Evolutionary conservation across 2,888 invertebrate species (phyloP), one percentile per base, ranked within the genome.

Genomic region (Phania funesta): DNA sequence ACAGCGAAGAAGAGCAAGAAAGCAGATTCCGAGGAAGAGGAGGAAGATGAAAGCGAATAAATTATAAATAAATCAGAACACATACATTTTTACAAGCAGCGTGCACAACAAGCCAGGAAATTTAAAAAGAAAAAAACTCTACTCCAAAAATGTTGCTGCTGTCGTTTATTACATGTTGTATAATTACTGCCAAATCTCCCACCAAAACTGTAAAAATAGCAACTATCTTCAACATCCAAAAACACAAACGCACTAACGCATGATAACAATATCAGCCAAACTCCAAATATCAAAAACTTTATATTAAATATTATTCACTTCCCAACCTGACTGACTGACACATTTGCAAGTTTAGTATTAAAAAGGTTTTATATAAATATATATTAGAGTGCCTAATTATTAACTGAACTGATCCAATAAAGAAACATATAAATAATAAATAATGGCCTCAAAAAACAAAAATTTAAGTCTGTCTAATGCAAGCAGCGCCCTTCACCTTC

Each of bases 11-110:
- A 91, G 83, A 89, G 86, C 85, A 94, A 92, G 93, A 94, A 92
- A 92, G 93, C 92, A 81, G 93, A 93, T 84, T 94, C 94, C 24
- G 93, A 93, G 48, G 94, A 93, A 18, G 89, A 89, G 11, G 94
- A 94, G 67, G 93, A 92, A 74, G 94, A 94, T 86, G 93, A 93
- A 89, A 93, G 94, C 92, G 93, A 94, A 90, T 93, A 93, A 92
- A 85, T 58, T 81, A 68, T 73, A 22, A 48, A 52, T 68, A 64
- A 75, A n/a, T n/a, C n/a, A n/a, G n/a, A n/a, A 24, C 38, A 52
- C 32, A 64, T 26, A 52, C 60, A 67, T 73, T 65, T 38, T 62
- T 29, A 68, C 32, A 62, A 71, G 65, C 76, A 76, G 68, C 81
- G 74, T 44, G 50, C 32, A 22, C 62, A 75, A 32, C 65, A 80